Conservation (phyloP, 2,797 vertebrate species). For the Labeo calbasu region DNA sequence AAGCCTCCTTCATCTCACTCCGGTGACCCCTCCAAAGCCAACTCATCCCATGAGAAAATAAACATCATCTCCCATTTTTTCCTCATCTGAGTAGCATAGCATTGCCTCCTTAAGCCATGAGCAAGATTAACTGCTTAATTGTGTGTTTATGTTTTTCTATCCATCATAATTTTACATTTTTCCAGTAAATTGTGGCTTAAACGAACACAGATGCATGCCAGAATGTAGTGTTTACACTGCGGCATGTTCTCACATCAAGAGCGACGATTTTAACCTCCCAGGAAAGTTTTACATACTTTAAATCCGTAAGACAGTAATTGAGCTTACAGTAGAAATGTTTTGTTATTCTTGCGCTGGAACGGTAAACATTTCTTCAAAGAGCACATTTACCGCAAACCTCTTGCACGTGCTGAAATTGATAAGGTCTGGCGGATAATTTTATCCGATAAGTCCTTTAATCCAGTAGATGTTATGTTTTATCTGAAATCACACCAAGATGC, state of each 20-base stretch:
- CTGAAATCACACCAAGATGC: slow-evolving; percentile 1
- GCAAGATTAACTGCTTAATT: slow-evolving; percentile 74
- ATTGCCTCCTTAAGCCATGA: slow-evolving; percentile 59
- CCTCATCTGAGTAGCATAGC: slow-evolving; percentile 58
- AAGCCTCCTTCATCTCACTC: slow-evolving; percentile 69
- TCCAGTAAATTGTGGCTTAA: slow-evolving; percentile 59
- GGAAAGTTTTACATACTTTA: slow-evolving; percentile 34
- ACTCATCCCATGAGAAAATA: slow-evolving; percentile 68
- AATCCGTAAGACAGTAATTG: slow-evolving; percentile 40
- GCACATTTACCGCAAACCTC: neutral
- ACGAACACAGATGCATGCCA: slow-evolving; percentile 54
- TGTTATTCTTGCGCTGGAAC: slow-evolving; percentile 19
- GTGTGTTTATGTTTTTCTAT: slow-evolving; percentile 71
- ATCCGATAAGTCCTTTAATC: slow-evolving; percentile 10
- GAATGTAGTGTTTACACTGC: slow-evolving; percentile 52
- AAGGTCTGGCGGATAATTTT: slow-evolving; percentile 22
- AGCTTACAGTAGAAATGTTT: slow-evolving; percentile 39
- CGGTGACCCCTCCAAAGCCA: slow-evolving; percentile 68
- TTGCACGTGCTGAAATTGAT: slow-evolving; percentile 16
- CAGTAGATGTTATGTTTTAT: slow-evolving; percentile 12
- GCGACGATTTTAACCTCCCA: slow-evolving; percentile 40
- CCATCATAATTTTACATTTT: slow-evolving; percentile 68
- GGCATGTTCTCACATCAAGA: slow-evolving; percentile 50
- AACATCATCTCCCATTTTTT: slow-evolving; percentile 63
- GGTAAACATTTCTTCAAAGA: slow-evolving; percentile 35